Evolutionary conservation across 2,888 invertebrate genomes (phyloP), one percentile per base, ranked within the genome.

Genomic region (Caenorhabditis angaria): DNA sequence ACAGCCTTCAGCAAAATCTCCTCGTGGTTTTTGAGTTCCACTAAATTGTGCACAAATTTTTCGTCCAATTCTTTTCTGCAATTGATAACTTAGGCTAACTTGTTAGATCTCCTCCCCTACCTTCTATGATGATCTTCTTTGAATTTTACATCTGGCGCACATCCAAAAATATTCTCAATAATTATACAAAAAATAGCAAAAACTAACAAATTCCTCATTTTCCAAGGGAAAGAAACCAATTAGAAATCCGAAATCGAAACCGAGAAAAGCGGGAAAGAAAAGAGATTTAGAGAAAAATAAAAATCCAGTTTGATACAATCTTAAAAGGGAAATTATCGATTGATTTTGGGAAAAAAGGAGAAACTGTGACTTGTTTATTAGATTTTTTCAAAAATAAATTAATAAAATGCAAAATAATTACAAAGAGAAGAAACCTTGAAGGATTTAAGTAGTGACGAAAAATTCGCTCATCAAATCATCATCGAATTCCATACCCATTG

Each of bases 391-490:
- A 41, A 14, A 41, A 41, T 18, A 41, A 41, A 41, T 41, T 18
- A 41, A 41, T 41, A 41, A 41, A 41, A 41, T 41, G 41, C 41
- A 41, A 41, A 18, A 18, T 41, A 14, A 41, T 18, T 41, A 41
- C 10, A 41, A 41, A 41, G 41, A 41, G 18, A 41, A 41, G 41
- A 14, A 14, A 41, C 3, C 41, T 12, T 3, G 3, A 41, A 41
- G 32, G 5, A 32, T 32, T 41, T 10, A 18, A 41, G 18, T 2
- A 14, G 69, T 74, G 47, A 72, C 70, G 41, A 82, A 80, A 67
- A 85, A 85, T 60, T 85, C 85, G 54, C 66, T 66, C 29, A 85
- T 75, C 55, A 85, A 58, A 56, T 83, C 83, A 29, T 78, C 85
- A 53, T 81, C 78, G 35, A 54, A 61, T 2, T 73, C 77, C 27